These are phyloP conservation scores for Malachius bipustulatus DNA, from an alignment of 2,888 invertebrate species.

Conservation along the genomic window DNA sequence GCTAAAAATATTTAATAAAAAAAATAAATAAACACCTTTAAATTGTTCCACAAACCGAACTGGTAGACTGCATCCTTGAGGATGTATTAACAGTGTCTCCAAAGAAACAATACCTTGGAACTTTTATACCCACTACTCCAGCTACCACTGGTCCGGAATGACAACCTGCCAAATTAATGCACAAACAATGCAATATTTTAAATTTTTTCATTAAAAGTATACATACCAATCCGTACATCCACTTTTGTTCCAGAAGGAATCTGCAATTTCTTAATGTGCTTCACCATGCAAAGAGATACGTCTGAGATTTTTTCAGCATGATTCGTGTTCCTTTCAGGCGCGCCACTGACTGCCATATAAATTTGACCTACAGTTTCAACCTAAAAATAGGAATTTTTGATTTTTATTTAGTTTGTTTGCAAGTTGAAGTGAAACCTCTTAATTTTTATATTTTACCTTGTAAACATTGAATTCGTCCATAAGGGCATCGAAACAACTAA, in stretches of 20 bases:
- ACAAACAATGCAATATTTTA: not conserved
- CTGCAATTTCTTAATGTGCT: constrained; percentile 53
- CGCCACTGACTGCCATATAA: constrained; percentile 87
- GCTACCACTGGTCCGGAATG: constrained; percentile 81
- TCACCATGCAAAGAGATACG: constrained; percentile 62
- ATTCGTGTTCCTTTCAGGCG: constrained; percentile 60
- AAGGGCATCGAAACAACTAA: constrained; percentile 71
- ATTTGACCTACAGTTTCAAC: constrained; percentile 89
- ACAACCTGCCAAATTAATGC: constrained; percentile 43
- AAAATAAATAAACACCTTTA: constrained; percentile 2
- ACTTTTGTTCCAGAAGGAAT: constrained; percentile 46
- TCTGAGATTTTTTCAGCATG: constrained; percentile 71
- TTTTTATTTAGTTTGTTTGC: not conserved
- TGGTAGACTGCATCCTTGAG: constrained; percentile 70
- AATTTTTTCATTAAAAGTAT: not conserved
- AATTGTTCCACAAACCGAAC: constrained; percentile 38
- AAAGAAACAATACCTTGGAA: constrained; percentile 76
- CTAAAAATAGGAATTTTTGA: constrained; percentile 35
- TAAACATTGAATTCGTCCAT: constrained; percentile 78
- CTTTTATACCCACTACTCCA: constrained; percentile 70
- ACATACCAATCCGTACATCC: constrained; percentile 50
- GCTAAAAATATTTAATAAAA: constrained; percentile 31
- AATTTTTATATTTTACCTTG: too few species aligned
- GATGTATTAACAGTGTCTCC: constrained; percentile 86
- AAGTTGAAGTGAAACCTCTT: too few species aligned